Percentiles rank a stretch among this genome's conserved stretches.
These are phyloP conservation scores for Gymnosoma rotundatum DNA, from an alignment of 2,888 invertebrate genomes.

Conservation along the genomic window DNA sequence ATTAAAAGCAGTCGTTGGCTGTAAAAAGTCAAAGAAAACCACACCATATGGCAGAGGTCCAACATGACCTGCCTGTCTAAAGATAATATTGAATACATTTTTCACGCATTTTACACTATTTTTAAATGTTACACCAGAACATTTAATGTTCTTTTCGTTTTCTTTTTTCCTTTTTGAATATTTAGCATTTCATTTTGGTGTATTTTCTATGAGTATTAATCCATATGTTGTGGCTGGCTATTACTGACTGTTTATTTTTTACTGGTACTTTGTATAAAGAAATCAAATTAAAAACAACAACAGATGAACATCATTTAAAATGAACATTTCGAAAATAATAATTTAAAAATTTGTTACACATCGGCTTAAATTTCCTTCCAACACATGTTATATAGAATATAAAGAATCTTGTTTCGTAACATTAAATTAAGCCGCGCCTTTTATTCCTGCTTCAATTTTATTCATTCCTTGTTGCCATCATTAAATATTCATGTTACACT, in stretches of 20 bases:
- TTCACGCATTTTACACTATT: slow-evolving; percentile 67
- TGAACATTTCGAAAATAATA: slow-evolving; percentile 54
- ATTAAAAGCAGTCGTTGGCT: slow-evolving; percentile 15
- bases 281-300: slow-evolving; percentile 44
- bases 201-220: slow-evolving; percentile 56
- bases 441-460: slow-evolving; percentile 30
- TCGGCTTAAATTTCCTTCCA: slow-evolving; percentile 68
- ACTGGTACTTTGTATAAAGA: background rate
- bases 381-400: slow-evolving; percentile 57
- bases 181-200: slow-evolving; percentile 56
- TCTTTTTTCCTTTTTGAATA: slow-evolving; percentile 14
- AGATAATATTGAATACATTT: slow-evolving; percentile 70
- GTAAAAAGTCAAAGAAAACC: slow-evolving; percentile 42
- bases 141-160: slow-evolving; percentile 39
- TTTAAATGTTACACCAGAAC: slow-evolving; percentile 52
- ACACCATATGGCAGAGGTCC: slow-evolving; percentile 73
- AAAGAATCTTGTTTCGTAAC: slow-evolving; percentile 44
- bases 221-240: slow-evolving; percentile 76
- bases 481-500: slow-evolving; percentile 58
- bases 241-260: slow-evolving; percentile 44
- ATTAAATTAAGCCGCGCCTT: slow-evolving; percentile 53
- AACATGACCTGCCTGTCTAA: slow-evolving; percentile 71
- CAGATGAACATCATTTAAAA: slow-evolving; percentile 56
- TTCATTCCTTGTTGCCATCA: slow-evolving; percentile 42
- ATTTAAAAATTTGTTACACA: slow-evolving; percentile 70